Conservation (phyloP, 2,797 vertebrate genomes). For the Macrochelys suwanniensis region DNA sequence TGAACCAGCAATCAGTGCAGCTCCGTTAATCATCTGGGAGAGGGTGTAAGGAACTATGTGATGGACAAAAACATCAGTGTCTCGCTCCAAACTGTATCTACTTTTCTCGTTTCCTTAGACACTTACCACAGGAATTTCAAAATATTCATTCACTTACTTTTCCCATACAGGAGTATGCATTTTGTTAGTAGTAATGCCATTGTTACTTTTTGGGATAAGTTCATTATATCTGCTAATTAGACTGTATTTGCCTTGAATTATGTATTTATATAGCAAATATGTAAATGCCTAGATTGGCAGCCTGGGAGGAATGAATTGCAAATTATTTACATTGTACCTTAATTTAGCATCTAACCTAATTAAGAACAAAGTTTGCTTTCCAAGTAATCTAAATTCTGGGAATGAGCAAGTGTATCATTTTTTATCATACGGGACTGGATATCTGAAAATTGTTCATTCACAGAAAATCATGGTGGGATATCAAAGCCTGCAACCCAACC, state of each 20-base stretch:
- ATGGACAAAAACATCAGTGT: not conserved
- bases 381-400: not conserved
- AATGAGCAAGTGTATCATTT: not conserved
- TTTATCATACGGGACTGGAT: not conserved
- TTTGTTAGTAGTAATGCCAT: not conserved
- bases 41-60: not conserved
- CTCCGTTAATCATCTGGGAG: not conserved
- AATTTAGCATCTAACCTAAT: not conserved
- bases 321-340: not conserved
- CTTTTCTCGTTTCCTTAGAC: not conserved
- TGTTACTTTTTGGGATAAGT: not conserved
- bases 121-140: not conserved
- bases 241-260: not conserved
- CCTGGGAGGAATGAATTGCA: not conserved
- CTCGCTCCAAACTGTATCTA: not conserved
- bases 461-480: not conserved
- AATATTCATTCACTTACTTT: not conserved
- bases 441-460: not conserved
- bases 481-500: not conserved
- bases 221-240: not conserved
- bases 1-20: not conserved
- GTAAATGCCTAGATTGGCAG: not conserved
- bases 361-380: not conserved
- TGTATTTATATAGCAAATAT: not conserved
- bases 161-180: not conserved